Conservation (phyloP, 2,113 vertebrate genomes). For the Probosciger aterrimus region DNA sequence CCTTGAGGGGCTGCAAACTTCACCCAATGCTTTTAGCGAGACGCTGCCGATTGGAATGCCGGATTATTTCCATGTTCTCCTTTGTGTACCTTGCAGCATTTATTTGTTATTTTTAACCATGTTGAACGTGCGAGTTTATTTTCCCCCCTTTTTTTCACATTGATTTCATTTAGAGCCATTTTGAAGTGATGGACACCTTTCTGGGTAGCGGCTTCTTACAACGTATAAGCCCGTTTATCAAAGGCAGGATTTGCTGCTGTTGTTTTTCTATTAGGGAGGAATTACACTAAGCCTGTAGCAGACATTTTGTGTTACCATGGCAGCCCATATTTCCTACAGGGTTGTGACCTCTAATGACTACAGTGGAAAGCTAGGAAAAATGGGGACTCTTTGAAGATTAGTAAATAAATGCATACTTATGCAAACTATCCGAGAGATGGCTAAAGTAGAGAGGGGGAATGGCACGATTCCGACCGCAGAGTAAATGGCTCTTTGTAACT, state of each 20-base stretch:
- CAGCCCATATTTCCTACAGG: conserved; percentile 97
- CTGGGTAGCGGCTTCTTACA: conserved; percentile 87
- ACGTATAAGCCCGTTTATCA: conserved; percentile 90
- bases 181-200: conserved; percentile 68
- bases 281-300: conserved; percentile 96
- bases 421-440: conserved; percentile 78
- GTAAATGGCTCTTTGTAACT: conserved; percentile 62
- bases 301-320: conserved; percentile 98
- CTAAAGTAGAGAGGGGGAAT: conserved; percentile 45
- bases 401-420: conserved; percentile 92
- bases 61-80: background rate
- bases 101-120: background rate
- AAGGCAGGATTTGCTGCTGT: conserved; percentile 94
- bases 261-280: conserved; percentile 98
- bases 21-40: background rate
- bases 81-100: background rate
- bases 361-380: conserved; percentile 93
- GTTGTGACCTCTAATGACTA: conserved; percentile 98
- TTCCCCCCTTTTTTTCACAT: background rate
- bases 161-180: conserved; percentile 60
- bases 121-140: background rate
- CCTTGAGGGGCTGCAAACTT: background rate
- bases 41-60: fast-evolving
- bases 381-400: conserved; percentile 92
- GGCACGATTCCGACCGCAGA: conserved; percentile 32